Conservation (phyloP, 2,797 vertebrate genomes). For the Manis javanica region DNA sequence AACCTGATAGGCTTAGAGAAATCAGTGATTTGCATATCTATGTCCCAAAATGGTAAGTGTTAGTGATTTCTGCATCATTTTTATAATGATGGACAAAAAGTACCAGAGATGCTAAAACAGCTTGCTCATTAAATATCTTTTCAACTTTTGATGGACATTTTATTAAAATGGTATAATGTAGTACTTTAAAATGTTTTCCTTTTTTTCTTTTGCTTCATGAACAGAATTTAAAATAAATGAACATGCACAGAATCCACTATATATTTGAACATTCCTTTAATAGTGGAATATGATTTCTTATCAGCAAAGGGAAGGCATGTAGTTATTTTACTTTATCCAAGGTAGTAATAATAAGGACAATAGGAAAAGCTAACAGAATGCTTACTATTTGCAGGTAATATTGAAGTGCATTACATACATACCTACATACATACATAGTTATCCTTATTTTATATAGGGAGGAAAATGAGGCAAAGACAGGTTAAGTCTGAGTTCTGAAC, state of each 20-base stretch:
- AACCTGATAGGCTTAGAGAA: not conserved
- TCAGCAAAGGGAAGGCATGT: not conserved
- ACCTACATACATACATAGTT: not conserved
- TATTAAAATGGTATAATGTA: slow-evolving; percentile 47
- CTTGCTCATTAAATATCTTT: slow-evolving; percentile 58
- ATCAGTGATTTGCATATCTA: slow-evolving; percentile 40
- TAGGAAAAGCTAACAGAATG: not conserved
- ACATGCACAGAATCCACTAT: not conserved
- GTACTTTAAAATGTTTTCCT: slow-evolving; percentile 50
- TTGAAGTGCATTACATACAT: not conserved
- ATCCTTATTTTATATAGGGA: not conserved
- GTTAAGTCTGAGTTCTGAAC: not conserved
- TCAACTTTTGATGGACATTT: slow-evolving; percentile 35
- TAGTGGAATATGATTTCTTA: not conserved
- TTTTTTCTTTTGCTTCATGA: not conserved
- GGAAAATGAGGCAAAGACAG: not conserved
- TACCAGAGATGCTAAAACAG: slow-evolving; percentile 37
- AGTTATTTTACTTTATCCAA: not conserved
- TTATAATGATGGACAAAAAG: slow-evolving; percentile 58
- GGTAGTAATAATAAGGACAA: not conserved
- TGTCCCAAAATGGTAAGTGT: slow-evolving; percentile 48
- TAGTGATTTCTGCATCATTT: slow-evolving; percentile 62
- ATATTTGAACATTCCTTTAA: slow-evolving; percentile 6
- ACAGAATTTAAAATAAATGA: slow-evolving; percentile 46
- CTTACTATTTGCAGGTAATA: not conserved